Base-by-base conservation (phyloP, 1,140 invertebrate species). In the Ips typographus region DNA sequence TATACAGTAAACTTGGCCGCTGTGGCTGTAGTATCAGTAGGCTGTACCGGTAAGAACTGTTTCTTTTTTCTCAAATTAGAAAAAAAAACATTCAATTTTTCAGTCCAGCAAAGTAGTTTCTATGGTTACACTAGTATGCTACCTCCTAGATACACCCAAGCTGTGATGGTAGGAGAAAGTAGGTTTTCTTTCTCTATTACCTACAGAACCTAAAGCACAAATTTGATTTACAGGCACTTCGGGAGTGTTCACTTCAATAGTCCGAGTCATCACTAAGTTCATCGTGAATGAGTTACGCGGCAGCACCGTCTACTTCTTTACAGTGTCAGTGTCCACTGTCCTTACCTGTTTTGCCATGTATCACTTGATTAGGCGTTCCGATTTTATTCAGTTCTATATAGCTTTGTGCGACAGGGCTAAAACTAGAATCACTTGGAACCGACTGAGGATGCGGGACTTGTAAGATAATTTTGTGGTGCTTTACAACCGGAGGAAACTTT, bases 131-230 rank as follows among this genome's bases (percentile, higher is more conserved):
- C 94, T 1, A 94, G 93, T 67, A 95, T 95, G 89, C 82, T 96
- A 64, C 94, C 94, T 22, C 89, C 89, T 65, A 82, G 89, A 65
- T 96, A 96, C 76, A 96, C 94, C 0, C 94, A 96, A 79, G 94
- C 94, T 60, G 92, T 96, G 0, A 96, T 96, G 94, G 90, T 91
- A 22, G 94, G 94, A 61, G 94, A 96, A 87, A 96, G 94, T 91
- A 85, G 88, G 86, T 83, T 60, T 43, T 1, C 44, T 43, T 60
- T 8, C 22, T 22, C 22, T 22, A 22, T 22, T 22, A 22, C 22
- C 22, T 22, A 22, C 22, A 22, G 22, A 22, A 55, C 5, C 5
- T 55, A 39, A 5, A 47, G 8, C 47, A 64, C 8, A 64, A 51
- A 5, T 41, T 47, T 68, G 3, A 38, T 57, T 64, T 70, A 40